Percentiles rank a stretch among this genome's conserved stretches.
These are phyloP conservation scores for Athetis lepigone DNA, from an alignment of 2,888 invertebrate species.

Conservation along the genomic window DNA sequence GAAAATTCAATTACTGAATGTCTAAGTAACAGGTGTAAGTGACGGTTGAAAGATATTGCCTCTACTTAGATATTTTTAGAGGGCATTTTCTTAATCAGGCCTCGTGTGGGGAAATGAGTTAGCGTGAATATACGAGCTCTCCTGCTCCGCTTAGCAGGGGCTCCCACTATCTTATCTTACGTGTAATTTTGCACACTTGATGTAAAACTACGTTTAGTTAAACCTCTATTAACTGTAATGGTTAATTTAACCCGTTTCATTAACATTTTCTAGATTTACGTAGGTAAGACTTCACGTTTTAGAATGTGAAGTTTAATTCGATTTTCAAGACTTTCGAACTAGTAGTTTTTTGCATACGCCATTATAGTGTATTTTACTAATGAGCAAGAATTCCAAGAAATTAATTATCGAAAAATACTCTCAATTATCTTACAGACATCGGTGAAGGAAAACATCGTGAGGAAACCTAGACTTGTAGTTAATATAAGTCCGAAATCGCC, in stretches of 20 bases:
- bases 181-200: constrained; percentile 53
- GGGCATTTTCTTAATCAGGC: constrained; percentile 60
- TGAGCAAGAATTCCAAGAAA: too few relatives aligned
- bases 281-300: background rate
- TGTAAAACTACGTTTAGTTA: constrained; percentile 44
- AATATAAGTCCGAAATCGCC: too few relatives aligned
- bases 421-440: too few relatives aligned
- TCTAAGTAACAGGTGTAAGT: constrained; percentile 64
- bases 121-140: constrained; percentile 52
- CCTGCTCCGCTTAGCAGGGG: constrained; percentile 53
- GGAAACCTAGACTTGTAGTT: too few relatives aligned
- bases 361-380: too few relatives aligned
- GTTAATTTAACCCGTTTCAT: constrained; percentile 43
- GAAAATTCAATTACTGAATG: constrained; percentile 63
- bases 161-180: constrained; percentile 55
- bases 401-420: too few relatives aligned
- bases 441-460: too few relatives aligned
- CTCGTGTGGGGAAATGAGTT: constrained; percentile 62
- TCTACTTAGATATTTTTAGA: constrained; percentile 57
- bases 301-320: too few relatives aligned
- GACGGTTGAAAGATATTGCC: constrained; percentile 53
- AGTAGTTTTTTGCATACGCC: too few relatives aligned
- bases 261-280: constrained; percentile 29
- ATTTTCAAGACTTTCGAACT: too few relatives aligned
- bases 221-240: constrained; percentile 52